Evolutionary conservation across 2,888 invertebrate genomes (phyloP).

Genomic region (Rhagonycha lutea): DNA sequence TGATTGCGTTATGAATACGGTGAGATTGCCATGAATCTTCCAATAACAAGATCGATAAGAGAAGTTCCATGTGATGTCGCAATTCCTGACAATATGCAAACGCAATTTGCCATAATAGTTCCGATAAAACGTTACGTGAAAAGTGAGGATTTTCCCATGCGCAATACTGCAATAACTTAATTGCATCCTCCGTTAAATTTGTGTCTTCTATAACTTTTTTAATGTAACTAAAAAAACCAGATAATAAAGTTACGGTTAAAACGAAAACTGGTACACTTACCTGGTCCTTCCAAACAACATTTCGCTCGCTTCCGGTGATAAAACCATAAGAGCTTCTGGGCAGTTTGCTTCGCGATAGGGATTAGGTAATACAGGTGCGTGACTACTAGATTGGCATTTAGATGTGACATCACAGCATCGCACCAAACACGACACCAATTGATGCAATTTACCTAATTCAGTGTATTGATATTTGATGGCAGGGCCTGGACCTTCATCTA

Average conservation of each 20-base stretch:
- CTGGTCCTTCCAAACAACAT: conserved; percentile 80
- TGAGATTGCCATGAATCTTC: conserved; percentile 97
- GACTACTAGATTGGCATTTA: conserved; percentile 59
- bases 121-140: conserved; percentile 85
- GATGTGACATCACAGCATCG: conserved; percentile 85
- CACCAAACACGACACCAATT: conserved; percentile 85
- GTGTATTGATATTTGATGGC: conserved; percentile 96
- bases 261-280: neutral
- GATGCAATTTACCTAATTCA: conserved; percentile 91
- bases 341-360: conserved; percentile 71
- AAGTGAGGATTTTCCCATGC: conserved; percentile 97
- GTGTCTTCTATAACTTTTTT: conserved; percentile 96
- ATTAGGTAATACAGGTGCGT: conserved; percentile 69
- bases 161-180: conserved; percentile 88
- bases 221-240: conserved; percentile 68
- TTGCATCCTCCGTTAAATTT: conserved; percentile 88
- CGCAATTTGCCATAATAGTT: conserved; percentile 87
- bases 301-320: conserved; percentile 77
- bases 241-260: neutral
- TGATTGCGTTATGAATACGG: conserved; percentile 90
- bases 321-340: conserved; percentile 66
- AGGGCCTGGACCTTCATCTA: conserved; percentile 91
- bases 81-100: conserved; percentile 94
- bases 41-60: conserved; percentile 83
- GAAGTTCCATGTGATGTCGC: conserved; percentile 87